Evolutionary conservation across 2,888 invertebrate genomes (phyloP), one percentile per base, ranked within the genome.

Genomic region (Cabera pusaria): DNA sequence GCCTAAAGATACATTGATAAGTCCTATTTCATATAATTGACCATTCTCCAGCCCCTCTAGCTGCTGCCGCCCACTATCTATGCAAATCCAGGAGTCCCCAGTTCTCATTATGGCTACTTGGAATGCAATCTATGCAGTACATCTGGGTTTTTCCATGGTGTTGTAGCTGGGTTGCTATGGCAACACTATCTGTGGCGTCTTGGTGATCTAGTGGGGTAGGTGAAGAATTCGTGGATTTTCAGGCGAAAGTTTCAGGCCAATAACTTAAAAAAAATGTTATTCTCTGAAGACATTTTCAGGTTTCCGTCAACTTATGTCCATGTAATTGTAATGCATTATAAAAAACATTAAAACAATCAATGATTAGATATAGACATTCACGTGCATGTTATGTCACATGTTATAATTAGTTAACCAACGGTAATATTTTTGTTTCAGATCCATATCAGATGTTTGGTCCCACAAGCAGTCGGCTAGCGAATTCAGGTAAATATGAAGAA

Each of bases 391-490:
- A 14, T 33, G 7, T 26, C 14, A 21, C 4, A 14, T 9, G 1
- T n/a, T 12, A 12, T 16, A 27, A 10, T 33, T 17, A 26, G 2
- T 14, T 22, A n/a, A n/a, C n/a, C n/a, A n/a, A n/a, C n/a, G n/a
- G 18, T 38, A 6, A 27, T 23, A 22, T 28, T 36, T 59, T 77
- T 72, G 68, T 93, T 93, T 39, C 93, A 97, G 98, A 98, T 95
- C 98, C 98, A 79, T 98, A 98, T 93, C 97, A 98, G 91, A 96
- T 98, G 95, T 97, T 98, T 85, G 98, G 97, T 47, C 96, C 98
- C 46, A 97, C 98, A 49, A 98, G 97, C 91, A 98, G 97, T 91
- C 93, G 98, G 72, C 91, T 98, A 76, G 98, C 98, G 36, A 97
- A 97, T 87, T 97, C 98, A 91, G 97, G 97, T 97, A 90, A 92